These are phyloP conservation scores for Dicaeum eximium DNA, from an alignment of 2,113 vertebrate species.

Conservation along the genomic window DNA sequence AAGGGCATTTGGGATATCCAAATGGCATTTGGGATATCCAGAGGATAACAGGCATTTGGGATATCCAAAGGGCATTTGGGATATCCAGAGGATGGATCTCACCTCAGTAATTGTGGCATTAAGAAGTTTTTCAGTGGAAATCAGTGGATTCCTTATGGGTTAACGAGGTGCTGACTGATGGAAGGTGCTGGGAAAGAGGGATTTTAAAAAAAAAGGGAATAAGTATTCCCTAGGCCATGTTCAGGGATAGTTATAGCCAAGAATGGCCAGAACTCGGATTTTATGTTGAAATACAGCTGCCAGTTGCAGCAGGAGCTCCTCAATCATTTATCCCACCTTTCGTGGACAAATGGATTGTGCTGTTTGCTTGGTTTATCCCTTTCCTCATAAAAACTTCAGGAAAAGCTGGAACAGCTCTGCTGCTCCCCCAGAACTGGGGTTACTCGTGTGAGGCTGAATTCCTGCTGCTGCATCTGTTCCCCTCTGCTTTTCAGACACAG, in stretches of 20 bases:
- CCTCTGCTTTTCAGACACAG: not conserved
- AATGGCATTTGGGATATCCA: too few species aligned
- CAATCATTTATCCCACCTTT: not conserved
- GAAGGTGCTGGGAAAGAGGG: not conserved
- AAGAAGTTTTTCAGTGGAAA: not conserved
- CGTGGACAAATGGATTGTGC: not conserved
- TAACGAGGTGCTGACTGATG: not conserved
- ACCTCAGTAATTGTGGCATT: not conserved
- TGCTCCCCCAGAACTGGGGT: not conserved
- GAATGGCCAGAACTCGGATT: not conserved
- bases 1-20: too few species aligned
- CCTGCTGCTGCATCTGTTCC: not conserved
- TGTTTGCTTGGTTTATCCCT: not conserved
- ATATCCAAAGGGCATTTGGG: accelerated
- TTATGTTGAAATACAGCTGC: not conserved
- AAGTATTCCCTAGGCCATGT: not conserved
- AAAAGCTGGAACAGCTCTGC: not conserved
- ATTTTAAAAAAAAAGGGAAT: not conserved
- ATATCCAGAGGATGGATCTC: not conserved
- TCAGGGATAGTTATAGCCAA: not conserved
- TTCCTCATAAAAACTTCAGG: not conserved
- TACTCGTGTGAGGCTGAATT: not conserved
- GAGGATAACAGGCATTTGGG: too few species aligned
- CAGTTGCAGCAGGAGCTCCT: not conserved
- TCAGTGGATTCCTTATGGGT: accelerated